Conservation (phyloP, 2,888 invertebrate species). For the Papilio gigon region DNA sequence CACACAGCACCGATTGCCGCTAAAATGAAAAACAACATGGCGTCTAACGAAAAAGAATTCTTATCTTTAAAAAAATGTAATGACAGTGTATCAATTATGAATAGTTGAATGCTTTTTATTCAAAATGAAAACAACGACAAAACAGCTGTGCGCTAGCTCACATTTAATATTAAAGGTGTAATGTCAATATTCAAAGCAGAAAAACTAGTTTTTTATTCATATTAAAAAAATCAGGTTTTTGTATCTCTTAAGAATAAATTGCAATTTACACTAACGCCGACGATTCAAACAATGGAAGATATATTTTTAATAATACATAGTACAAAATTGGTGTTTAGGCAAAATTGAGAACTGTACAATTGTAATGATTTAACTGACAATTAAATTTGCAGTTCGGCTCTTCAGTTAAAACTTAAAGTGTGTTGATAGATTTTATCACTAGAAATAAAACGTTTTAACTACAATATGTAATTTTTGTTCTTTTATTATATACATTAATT, state of each 20-base stretch:
- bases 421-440: neutral
- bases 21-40: constrained; percentile 56
- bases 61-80: too few relatives aligned
- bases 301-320: too few relatives aligned
- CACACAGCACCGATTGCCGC: constrained; percentile 79
- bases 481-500: neutral
- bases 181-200: neutral
- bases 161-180: neutral
- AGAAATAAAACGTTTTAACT: neutral
- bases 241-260: neutral
- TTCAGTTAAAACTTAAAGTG: too few relatives aligned
- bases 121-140: neutral
- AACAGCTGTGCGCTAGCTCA: neutral
- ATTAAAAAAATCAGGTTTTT: neutral
- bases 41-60: constrained; percentile 27
- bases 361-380: too few relatives aligned
- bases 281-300: too few relatives aligned
- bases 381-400: too few relatives aligned
- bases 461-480: neutral
- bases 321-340: too few relatives aligned
- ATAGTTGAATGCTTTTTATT: neutral
- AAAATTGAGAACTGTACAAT: too few relatives aligned
- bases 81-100: neutral
- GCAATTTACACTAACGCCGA: neutral
- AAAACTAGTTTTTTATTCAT: neutral